A percentile compares a stretch with the other conserved stretches of the same genome.
These are phyloP conservation scores for Mechanitis messenoides DNA, from an alignment of 2,888 invertebrate species.

Conservation along the genomic window DNA sequence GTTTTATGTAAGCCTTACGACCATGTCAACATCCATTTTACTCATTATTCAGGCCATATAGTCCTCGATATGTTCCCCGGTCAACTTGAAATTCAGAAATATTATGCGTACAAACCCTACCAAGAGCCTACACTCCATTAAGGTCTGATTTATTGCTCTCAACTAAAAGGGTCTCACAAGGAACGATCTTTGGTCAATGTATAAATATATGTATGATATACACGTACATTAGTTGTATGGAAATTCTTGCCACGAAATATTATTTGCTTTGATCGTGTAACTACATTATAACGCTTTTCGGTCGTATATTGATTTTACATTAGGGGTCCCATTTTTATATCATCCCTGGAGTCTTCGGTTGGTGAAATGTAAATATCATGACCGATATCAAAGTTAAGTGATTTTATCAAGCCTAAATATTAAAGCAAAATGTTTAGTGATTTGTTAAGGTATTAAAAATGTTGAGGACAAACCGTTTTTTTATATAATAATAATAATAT, in stretches of 20 bases:
- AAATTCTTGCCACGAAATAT: constrained; percentile 57
- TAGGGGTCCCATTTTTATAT: constrained; percentile 22
- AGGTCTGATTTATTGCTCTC: constrained; percentile 66
- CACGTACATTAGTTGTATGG: constrained; percentile 67
- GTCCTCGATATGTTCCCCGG: constrained; percentile 41
- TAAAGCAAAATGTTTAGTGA: background rate
- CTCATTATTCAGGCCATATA: constrained; percentile 48
- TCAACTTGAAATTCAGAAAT: constrained; percentile 61
- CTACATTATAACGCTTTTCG: constrained; percentile 38
- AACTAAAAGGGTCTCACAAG: constrained; percentile 71
- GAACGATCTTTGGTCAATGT: constrained; percentile 56
- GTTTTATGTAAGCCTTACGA: constrained; percentile 40
- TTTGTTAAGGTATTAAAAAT: background rate
- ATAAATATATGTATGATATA: constrained; percentile 44
- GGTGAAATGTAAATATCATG: constrained; percentile 2
- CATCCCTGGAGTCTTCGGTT: background rate
- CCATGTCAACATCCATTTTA: constrained; percentile 45
- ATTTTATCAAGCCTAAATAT: background rate
- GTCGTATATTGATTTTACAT: constrained; percentile 40
- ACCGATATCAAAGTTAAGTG: background rate
- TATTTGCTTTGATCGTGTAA: constrained; percentile 56
- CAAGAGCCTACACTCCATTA: constrained; percentile 66
- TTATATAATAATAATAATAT: too few species aligned
- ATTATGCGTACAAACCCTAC: constrained; percentile 54
- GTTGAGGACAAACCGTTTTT: too few species aligned